Evolutionary conservation across 2,888 invertebrate genomes (phyloP).

Genomic region (Oasisia sp.): DNA sequence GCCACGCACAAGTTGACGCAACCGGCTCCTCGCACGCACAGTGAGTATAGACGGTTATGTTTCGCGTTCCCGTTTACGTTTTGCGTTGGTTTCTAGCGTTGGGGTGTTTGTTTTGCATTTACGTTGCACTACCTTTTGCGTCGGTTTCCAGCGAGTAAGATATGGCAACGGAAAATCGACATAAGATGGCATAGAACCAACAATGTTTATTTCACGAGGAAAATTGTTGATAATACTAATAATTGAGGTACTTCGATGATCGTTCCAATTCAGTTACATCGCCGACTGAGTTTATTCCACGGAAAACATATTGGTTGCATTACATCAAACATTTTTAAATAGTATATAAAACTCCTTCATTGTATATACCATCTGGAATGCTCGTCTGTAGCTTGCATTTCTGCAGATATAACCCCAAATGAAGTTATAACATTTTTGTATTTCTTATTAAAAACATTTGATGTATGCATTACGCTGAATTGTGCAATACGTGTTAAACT

Average conservation of each 20-base stretch:
- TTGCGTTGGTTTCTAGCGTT: neutral
- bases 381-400: neutral
- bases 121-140: neutral
- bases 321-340: neutral
- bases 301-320: neutral
- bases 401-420: neutral
- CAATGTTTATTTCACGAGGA: no score
- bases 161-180: neutral
- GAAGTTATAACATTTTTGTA: neutral
- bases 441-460: neutral
- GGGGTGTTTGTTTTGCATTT: neutral
- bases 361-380: neutral
- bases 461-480: no score
- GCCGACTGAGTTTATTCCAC: neutral
- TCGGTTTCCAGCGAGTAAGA: neutral
- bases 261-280: neutral
- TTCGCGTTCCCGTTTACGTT: neutral
- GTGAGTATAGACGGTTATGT: neutral
- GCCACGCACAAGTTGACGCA: neutral
- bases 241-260: neutral
- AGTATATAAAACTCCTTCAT: no score
- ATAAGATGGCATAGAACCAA: neutral
- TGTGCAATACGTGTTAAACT: neutral
- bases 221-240: neutral
- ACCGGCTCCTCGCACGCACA: neutral